A percentile compares a stretch with the other conserved stretches of the same genome.
Evolutionary conservation across 1,140 invertebrate genomes (phyloP).

Genomic region (Macrocentrus cingulum): DNA sequence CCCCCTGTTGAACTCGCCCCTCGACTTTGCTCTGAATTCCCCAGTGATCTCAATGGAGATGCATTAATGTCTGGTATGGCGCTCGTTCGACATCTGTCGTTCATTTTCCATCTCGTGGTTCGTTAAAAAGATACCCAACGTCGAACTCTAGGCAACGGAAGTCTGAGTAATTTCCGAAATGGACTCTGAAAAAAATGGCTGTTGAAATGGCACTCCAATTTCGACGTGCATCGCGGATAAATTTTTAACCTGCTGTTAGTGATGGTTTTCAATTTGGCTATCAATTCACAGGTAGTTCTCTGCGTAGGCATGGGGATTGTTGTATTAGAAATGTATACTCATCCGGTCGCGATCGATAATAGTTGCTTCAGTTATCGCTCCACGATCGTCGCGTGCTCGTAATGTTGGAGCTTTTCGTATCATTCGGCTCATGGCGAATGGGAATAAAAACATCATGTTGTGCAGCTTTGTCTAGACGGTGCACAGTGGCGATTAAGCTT

Average conservation of each 20-base stretch:
- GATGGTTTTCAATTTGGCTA: neutral
- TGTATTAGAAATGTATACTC: no score
- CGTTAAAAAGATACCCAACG: neutral
- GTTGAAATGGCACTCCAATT: slow-evolving; percentile 10
- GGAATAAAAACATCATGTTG: slow-evolving; percentile 5
- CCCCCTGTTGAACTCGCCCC: slow-evolving; percentile 25
- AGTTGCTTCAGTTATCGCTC: slow-evolving; percentile 5
- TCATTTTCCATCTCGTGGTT: slow-evolving; percentile 32
- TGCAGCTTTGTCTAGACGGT: neutral
- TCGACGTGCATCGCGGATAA: neutral
- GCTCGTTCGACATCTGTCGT: slow-evolving; percentile 52
- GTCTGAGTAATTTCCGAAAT: slow-evolving; percentile 22
- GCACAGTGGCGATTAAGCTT: slow-evolving; percentile 2
- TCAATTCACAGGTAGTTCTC: neutral
- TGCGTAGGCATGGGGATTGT: neutral
- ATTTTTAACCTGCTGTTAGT: slow-evolving; percentile 1
- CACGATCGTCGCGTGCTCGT: slow-evolving; percentile 20
- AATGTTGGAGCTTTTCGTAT: slow-evolving; percentile 13
- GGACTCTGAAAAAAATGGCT: slow-evolving; percentile 18
- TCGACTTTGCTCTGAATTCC: neutral
- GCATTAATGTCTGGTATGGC: slow-evolving; percentile 42
- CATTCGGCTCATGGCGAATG: slow-evolving; percentile 6
- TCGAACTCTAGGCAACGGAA: neutral
- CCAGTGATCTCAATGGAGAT: slow-evolving; percentile 36
- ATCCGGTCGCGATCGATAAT: slow-evolving; percentile 7